These are phyloP conservation scores for Papilio dardanus DNA, from an alignment of 1,140 invertebrate species.

Conservation along the genomic window DNA sequence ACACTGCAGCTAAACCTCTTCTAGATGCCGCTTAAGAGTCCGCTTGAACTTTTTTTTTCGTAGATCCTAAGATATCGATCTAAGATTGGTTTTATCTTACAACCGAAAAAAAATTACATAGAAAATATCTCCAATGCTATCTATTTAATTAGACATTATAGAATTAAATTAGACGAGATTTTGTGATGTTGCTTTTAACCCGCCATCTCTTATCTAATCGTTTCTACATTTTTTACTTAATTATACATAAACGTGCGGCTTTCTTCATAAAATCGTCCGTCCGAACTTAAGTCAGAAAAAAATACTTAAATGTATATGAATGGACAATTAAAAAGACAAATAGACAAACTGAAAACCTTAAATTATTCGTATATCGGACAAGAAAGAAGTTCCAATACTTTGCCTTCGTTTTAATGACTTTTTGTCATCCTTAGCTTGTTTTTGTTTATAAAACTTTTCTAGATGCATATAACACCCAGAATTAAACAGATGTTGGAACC, in stretches of 20 bases:
- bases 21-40: background rate
- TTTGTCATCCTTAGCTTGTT: no score
- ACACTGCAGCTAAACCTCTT: background rate
- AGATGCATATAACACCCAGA: background rate
- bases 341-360: background rate
- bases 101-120: background rate
- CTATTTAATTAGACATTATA: constrained; percentile 31
- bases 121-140: background rate
- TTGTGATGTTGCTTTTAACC: background rate
- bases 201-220: constrained; percentile 5
- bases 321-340: background rate
- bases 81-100: constrained; percentile 18
- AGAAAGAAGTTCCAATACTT: no score
- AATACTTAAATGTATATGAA: background rate
- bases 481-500: background rate
- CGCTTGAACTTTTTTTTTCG: no score
- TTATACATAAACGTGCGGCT: background rate
- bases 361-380: background rate
- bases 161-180: constrained; percentile 18
- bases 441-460: no score
- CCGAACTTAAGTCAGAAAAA: background rate
- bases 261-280: background rate
- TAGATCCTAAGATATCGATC: constrained; percentile 6
- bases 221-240: constrained; percentile 19
- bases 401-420: no score